phyloP scores from a whole-genome alignment of 2,113 vertebrate species.

The Cochlearius cochlearius region DNA sequence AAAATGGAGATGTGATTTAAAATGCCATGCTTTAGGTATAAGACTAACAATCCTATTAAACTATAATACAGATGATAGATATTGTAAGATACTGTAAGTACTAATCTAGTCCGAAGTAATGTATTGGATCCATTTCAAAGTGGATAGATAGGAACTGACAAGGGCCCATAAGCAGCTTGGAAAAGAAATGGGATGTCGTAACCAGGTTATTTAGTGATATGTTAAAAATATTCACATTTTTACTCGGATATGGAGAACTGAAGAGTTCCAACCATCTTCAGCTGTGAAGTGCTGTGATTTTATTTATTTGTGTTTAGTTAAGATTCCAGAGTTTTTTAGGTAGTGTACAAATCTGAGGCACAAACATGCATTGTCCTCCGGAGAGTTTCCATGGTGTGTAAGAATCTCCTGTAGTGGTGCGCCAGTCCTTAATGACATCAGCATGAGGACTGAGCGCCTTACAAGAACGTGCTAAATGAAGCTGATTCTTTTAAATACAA shows the following conservation, averaged over 20 bases:
- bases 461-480: not conserved
- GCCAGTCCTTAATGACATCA: not conserved
- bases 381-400: not conserved
- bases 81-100: not conserved
- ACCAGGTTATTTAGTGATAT: not conserved
- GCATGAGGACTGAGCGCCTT: not conserved
- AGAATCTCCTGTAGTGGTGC: not conserved
- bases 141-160: not conserved
- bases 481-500: not conserved
- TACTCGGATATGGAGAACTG: not conserved
- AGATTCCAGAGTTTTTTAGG: not conserved
- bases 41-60: constrained; percentile 29
- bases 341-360: not conserved
- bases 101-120: not conserved
- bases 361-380: not conserved
- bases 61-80: not conserved
- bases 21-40: not conserved
- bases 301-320: not conserved
- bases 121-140: not conserved
- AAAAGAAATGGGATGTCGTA: not conserved
- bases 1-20: not conserved
- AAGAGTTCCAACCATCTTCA: not conserved
- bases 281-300: not conserved
- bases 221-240: not conserved
- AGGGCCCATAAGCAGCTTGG: not conserved